phyloP scores from a whole-genome alignment of 2,797 vertebrate species.

The Gallinago stenura region DNA sequence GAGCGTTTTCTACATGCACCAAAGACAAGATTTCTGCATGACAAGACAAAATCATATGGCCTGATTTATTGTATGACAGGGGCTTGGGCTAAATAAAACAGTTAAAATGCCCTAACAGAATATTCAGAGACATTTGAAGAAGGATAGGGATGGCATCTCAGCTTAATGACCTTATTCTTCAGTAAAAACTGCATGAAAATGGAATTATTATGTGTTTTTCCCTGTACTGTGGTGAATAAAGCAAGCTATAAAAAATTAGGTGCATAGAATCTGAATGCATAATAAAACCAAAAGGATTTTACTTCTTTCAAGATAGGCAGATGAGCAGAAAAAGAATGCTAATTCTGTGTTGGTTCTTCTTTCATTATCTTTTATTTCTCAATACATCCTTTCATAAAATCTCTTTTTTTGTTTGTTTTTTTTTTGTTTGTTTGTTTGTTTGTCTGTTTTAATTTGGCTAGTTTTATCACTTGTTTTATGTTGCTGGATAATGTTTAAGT shows the following conservation, averaged over 20 bases:
- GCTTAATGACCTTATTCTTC: neutral
- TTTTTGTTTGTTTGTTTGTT: too few relatives aligned
- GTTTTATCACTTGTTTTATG: neutral
- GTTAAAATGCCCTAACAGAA: neutral
- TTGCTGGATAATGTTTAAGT: neutral
- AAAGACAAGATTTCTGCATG: neutral
- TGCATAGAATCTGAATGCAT: neutral
- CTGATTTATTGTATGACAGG: neutral
- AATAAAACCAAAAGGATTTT: neutral
- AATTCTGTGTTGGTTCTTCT: neutral
- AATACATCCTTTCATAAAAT: neutral
- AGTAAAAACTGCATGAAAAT: neutral
- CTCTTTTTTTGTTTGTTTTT: rapidly evolving
- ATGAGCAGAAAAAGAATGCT: neutral
- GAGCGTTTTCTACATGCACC: neutral
- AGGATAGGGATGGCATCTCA: neutral
- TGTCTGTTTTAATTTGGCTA: neutral
- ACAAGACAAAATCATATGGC: neutral
- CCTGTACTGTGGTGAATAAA: neutral
- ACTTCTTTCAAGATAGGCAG: neutral
- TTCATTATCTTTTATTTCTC: neutral
- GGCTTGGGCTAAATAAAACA: neutral
- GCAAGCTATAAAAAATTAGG: neutral
- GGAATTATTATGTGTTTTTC: neutral
- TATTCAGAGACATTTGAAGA: slow-evolving; percentile 1